Base-by-base conservation (phyloP, 2,113 vertebrate genomes). In the Podilymbus podiceps region DNA sequence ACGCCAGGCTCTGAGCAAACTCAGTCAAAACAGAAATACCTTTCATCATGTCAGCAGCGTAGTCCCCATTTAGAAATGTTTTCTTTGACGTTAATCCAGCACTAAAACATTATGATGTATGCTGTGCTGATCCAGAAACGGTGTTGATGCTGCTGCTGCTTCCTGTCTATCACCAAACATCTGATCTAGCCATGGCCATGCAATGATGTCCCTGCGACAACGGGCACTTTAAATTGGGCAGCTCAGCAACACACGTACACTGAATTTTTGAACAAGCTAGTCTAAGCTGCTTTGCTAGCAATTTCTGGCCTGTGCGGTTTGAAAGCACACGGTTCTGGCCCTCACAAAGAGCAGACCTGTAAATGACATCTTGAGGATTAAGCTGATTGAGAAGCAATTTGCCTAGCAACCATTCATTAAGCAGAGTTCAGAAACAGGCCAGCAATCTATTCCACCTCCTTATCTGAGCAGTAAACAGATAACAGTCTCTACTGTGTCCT, bases 401-500 rank as follows among this genome's bases (percentile, higher is more conserved):
- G 98, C 98, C 97, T 98, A 98, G 98, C 97, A 98, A 98, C 98
- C 98, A 98, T 98, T 98, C 97, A 98, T 98, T 98, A 98, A 95
- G 96, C 97, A 97, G 97, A 97, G 96, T 98, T 98, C 97, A 98
- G 97, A 97, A 98, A 98, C 92, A 97, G 97, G 98, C 97, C 98
- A 98, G 98, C 97, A 98, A 98, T 98, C 98, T 96, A 98, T 98
- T 97, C 97, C 94, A 97, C 85, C 90, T 97, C 98, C 98, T 99
- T 99, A 99, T 99, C 98, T 98, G 93, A 96, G 97, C 97, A 88
- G 96, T 98, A 98, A 98, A 98, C 97, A 98, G 98, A 99, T 98
- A 98, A 98, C 96, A 97, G 98, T 98, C 98, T 98, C 98, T 95
- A 97, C 95, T 92, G 96, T 96, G 94, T 98, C 97, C 96, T 98